phyloP scores from a whole-genome alignment of 2,113 vertebrate species.

The Philantomba maxwellii region DNA sequence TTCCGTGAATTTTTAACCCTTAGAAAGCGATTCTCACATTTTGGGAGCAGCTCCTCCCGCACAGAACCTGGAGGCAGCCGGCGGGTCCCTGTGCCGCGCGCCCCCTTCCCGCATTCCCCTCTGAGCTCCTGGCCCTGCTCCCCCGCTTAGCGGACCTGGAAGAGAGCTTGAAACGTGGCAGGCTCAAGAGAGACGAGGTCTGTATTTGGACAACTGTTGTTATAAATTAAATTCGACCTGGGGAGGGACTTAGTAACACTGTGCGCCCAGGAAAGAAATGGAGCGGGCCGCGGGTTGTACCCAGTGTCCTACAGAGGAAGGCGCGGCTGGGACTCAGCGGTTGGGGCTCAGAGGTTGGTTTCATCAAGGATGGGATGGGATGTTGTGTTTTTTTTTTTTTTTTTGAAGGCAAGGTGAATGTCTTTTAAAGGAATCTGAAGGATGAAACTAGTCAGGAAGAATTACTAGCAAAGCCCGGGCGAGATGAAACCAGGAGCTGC shows the following conservation, averaged over 20 bases:
- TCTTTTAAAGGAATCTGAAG: background rate
- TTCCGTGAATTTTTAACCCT: background rate
- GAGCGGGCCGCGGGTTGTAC: background rate
- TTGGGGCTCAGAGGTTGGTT: background rate
- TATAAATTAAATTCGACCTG: background rate
- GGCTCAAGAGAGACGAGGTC: background rate
- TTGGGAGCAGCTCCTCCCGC: background rate
- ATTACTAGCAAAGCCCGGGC: background rate
- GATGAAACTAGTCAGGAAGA: background rate
- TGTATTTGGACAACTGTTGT: background rate
- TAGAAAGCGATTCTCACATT: background rate
- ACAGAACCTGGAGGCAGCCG: fast-evolving
- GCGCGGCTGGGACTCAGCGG: background rate
- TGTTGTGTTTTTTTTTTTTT: too few relatives aligned
- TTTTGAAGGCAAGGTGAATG: background rate
- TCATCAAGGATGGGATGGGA: background rate
- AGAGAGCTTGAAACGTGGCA: background rate
- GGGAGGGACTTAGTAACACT: background rate
- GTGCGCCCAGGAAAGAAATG: background rate
- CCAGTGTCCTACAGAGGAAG: background rate
- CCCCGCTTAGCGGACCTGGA: background rate
- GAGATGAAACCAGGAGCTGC: background rate
- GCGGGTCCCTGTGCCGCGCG: background rate
- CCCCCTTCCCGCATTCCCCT: background rate
- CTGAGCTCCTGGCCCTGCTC: background rate